Conservation (phyloP, 2,113 vertebrate species). For the Plotosus lineatus region DNA sequence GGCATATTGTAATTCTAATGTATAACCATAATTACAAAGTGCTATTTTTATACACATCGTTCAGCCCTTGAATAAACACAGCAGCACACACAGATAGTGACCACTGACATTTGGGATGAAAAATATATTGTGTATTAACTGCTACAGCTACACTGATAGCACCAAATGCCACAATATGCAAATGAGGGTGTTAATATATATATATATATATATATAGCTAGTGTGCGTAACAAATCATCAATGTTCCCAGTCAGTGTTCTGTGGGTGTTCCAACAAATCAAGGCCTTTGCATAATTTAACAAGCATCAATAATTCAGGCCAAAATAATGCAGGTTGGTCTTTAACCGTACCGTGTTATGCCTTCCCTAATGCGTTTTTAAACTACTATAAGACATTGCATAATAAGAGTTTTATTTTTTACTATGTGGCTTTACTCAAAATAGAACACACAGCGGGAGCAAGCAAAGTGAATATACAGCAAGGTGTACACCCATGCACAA, state of each 20-base stretch:
- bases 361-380: constrained; percentile 26
- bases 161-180: constrained; percentile 19
- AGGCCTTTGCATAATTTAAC: constrained; percentile 26
- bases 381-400: constrained; percentile 10
- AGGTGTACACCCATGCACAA: background rate
- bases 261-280: constrained; percentile 17
- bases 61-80: background rate
- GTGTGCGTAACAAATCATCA: background rate
- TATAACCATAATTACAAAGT: background rate
- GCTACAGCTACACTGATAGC: constrained; percentile 1
- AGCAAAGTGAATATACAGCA: background rate
- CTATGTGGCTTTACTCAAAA: background rate
- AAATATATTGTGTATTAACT: constrained; percentile 5
- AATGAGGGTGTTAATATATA: background rate
- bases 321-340: constrained; percentile 30
- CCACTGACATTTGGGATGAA: background rate
- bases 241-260: constrained; percentile 1
- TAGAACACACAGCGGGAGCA: background rate
- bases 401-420: background rate
- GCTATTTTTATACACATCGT: background rate
- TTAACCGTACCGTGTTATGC: constrained; percentile 11
- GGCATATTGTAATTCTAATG: background rate
- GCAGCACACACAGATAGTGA: background rate
- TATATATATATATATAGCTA: background rate
- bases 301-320: constrained; percentile 26